Conservation (phyloP, 1,140 invertebrate species). For the Drosophila pallidifrons region DNA sequence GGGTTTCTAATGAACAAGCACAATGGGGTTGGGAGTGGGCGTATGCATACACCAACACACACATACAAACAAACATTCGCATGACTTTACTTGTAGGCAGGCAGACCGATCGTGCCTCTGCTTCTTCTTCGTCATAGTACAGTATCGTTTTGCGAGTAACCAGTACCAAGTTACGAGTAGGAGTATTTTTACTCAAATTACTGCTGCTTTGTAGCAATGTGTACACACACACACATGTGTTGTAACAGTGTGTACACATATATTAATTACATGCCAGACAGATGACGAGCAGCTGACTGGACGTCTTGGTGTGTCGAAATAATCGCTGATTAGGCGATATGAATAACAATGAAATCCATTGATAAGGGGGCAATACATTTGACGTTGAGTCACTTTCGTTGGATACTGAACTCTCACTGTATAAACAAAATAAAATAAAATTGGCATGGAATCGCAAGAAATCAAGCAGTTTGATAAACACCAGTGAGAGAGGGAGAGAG, state of each 20-base stretch:
- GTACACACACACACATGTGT: background rate
- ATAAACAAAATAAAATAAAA: constrained; percentile 23
- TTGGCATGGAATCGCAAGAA: constrained; percentile 20
- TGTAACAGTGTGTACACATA: background rate
- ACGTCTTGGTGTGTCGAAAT: constrained; percentile 18
- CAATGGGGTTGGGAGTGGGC: constrained; percentile 8
- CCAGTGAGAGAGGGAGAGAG: background rate
- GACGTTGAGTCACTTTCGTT: constrained; percentile 41
- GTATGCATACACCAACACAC: background rate
- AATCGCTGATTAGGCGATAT: constrained; percentile 43
- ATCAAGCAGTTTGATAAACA: background rate
- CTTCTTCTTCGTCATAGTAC: background rate
- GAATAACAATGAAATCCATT: constrained; percentile 38
- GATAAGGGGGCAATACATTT: constrained; percentile 17
- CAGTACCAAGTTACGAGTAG: no score
- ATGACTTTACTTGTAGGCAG: background rate
- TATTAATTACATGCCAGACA: constrained; percentile 4
- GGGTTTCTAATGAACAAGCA: background rate
- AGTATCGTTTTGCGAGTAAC: background rate
- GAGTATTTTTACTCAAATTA: constrained; percentile 2
- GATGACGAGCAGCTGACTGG: constrained; percentile 28
- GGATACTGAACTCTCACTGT: constrained; percentile 18
- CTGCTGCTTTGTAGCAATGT: constrained; percentile 2
- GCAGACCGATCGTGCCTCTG: background rate
- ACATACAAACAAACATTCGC: no score